Percentiles rank a stretch among this genome's conserved stretches.
Conservation (phyloP, 2,888 invertebrate genomes). For the Polyommatus iphigenia region DNA sequence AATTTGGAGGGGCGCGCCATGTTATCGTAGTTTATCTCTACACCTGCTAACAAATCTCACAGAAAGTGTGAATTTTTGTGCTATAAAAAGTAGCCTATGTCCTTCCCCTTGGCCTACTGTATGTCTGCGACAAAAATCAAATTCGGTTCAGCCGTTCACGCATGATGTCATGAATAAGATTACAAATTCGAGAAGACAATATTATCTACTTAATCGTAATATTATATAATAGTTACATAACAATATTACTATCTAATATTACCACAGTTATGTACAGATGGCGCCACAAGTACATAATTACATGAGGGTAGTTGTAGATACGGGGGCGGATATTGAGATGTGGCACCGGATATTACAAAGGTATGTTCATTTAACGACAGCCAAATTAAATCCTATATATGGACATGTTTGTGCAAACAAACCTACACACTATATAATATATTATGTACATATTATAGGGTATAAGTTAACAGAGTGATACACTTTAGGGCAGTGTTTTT, state of each 20-base stretch:
- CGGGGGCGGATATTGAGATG: conserved; percentile 63
- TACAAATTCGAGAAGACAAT: background rate
- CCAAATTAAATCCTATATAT: conserved; percentile 20
- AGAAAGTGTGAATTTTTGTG: too few species aligned
- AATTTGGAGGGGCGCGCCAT: too few species aligned
- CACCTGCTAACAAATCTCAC: too few species aligned
- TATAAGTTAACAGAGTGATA: too few species aligned
- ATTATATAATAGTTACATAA: background rate
- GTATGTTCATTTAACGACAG: conserved; percentile 37
- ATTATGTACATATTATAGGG: too few species aligned
- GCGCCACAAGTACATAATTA: conserved; percentile 32
- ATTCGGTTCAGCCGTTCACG: too few species aligned
- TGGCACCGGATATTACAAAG: conserved; percentile 59
- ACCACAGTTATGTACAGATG: conserved; percentile 2
- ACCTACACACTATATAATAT: background rate
- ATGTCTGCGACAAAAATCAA: too few species aligned
- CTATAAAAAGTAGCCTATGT: too few species aligned
- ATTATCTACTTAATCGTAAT: background rate
- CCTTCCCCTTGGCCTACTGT: too few species aligned
- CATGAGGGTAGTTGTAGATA: conserved; percentile 35
- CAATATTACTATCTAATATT: too few species aligned
- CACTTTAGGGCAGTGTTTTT: too few species aligned
- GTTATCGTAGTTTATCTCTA: too few species aligned
- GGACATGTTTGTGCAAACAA: background rate
- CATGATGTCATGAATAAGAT: background rate